These are phyloP conservation scores for Pterostichus madidus DNA, from an alignment of 2,888 invertebrate species.

Conservation along the genomic window DNA sequence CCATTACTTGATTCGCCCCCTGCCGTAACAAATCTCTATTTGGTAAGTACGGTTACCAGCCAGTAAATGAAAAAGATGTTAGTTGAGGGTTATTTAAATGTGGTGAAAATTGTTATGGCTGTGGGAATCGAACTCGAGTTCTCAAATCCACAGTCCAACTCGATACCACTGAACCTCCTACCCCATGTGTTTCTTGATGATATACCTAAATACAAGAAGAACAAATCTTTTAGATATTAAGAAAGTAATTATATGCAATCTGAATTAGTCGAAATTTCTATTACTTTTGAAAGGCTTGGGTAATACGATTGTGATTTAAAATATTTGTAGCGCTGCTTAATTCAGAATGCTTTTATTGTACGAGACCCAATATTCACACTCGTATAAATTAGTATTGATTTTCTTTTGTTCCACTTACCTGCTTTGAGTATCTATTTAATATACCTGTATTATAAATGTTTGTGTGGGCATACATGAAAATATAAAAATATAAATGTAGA, in stretches of 20 bases:
- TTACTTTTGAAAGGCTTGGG: background rate
- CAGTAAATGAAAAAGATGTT: no score
- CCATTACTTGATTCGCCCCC: no score
- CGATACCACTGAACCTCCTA: no score
- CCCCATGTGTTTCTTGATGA: no score
- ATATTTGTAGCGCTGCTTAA: constrained; percentile 9
- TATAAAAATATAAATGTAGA: constrained; percentile 9
- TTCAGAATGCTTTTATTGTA: constrained; percentile 38
- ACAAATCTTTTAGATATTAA: background rate
- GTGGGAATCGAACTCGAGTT: no score
- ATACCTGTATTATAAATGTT: constrained; percentile 10
- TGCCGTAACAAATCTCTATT: no score
- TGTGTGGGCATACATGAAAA: constrained; percentile 24
- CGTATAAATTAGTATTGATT: constrained; percentile 49
- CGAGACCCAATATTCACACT: constrained; percentile 40
- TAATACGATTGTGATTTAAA: background rate
- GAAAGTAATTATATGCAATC: background rate
- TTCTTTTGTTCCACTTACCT: constrained; percentile 57
- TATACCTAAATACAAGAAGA: no score
- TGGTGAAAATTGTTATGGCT: no score
- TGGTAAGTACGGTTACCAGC: no score
- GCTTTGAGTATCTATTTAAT: constrained; percentile 43
- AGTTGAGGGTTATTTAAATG: no score
- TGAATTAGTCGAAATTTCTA: background rate
- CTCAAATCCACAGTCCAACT: no score